phyloP scores from a whole-genome alignment of 2,797 vertebrate species.

The Parauchenoglanis punctatus region DNA sequence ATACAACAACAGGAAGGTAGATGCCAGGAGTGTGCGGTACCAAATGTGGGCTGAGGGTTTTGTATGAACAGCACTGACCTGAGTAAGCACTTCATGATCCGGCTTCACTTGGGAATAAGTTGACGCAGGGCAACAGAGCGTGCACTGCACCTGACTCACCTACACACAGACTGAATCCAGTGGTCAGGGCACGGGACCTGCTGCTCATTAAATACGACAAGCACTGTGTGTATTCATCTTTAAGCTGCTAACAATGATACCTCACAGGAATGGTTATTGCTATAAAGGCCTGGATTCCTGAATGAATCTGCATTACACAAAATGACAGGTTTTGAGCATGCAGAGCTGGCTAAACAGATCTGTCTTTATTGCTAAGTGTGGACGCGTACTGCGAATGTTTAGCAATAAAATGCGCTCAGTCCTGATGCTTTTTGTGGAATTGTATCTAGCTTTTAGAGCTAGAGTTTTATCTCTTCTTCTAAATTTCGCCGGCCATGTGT shows the following conservation, averaged over 20 bases:
- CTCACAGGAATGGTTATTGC: background rate
- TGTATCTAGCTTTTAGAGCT: background rate
- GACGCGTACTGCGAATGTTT: background rate
- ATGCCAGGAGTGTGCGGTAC: background rate
- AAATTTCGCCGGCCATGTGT: background rate
- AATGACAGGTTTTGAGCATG: background rate
- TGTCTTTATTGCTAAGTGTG: background rate
- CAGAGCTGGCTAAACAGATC: background rate
- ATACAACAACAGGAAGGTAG: slow-evolving; percentile 8
- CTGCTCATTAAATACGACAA: slow-evolving; percentile 8
- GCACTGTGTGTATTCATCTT: background rate
- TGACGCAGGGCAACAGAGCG: slow-evolving; percentile 34
- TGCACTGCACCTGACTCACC: slow-evolving; percentile 44
- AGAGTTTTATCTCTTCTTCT: background rate
- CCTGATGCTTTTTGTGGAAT: background rate
- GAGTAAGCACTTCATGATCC: slow-evolving; percentile 56
- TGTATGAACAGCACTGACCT: slow-evolving; percentile 34
- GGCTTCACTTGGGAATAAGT: slow-evolving; percentile 44
- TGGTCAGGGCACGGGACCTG: slow-evolving; percentile 24
- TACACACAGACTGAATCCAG: background rate
- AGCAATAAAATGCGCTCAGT: background rate
- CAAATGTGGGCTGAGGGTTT: slow-evolving; percentile 4
- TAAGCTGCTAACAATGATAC: background rate
- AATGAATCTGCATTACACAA: background rate
- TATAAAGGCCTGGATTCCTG: background rate